Evolutionary conservation across 2,797 vertebrate species (phyloP).

Genomic region (Poecilia gillii): DNA sequence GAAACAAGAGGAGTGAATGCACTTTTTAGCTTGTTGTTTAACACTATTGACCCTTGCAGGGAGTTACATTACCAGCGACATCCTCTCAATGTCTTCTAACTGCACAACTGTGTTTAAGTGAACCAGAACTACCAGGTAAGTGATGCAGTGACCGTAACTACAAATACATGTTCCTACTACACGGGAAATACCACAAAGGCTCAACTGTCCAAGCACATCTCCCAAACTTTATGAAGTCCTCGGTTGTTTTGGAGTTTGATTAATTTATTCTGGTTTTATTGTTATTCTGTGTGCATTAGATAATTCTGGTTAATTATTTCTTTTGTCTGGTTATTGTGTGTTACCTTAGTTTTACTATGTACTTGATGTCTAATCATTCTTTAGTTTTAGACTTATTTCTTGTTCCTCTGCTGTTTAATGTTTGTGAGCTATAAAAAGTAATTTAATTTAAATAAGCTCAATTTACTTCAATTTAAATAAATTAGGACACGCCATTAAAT

Average conservation of each 20-base stretch:
- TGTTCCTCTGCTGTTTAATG: too few relatives aligned
- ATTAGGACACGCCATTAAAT: background rate
- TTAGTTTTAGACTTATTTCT: too few relatives aligned
- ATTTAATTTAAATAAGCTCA: too few relatives aligned
- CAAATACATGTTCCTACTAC: background rate
- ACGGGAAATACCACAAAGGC: background rate
- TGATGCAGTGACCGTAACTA: background rate
- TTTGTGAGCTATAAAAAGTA: background rate
- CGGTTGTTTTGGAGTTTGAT: too few relatives aligned
- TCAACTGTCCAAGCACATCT: background rate
- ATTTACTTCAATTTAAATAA: background rate
- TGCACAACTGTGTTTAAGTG: background rate
- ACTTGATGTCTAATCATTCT: too few relatives aligned
- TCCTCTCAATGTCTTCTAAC: background rate
- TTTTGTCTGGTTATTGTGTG: too few relatives aligned
- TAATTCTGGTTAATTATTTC: too few relatives aligned
- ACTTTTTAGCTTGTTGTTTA: conserved; percentile 3
- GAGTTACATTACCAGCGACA: background rate
- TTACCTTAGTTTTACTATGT: too few relatives aligned
- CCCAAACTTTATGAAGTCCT: background rate
- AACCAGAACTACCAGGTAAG: background rate
- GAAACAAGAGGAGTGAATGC: conserved; percentile 17
- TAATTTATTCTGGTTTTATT: too few relatives aligned
- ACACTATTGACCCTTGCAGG: background rate
- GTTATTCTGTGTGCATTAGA: too few relatives aligned